Evolutionary conservation across 2,797 vertebrate genomes (phyloP).

Genomic region (Poecilia gillii): DNA sequence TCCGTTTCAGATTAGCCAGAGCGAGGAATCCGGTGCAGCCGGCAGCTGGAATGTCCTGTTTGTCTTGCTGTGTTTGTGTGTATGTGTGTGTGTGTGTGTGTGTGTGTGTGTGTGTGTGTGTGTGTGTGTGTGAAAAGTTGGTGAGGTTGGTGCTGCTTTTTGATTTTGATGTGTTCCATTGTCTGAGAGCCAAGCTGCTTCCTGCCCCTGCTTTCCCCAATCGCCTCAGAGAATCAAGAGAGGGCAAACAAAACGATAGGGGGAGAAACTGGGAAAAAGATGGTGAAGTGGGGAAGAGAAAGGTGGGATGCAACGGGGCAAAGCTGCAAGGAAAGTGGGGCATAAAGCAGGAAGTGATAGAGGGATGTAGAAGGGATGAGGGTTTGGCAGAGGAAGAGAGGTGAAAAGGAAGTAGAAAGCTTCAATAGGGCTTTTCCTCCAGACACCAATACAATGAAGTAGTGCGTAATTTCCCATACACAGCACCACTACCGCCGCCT

Average conservation of each 20-base stretch:
- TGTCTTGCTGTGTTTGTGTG: conserved; percentile 78
- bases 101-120: conserved; percentile 65
- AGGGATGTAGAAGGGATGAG: conserved; percentile 63
- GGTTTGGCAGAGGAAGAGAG: conserved; percentile 70
- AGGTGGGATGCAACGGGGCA: conserved; percentile 6
- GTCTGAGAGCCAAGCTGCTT: conserved; percentile 85
- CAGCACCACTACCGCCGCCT: conserved; percentile 34
- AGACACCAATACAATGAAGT: conserved; percentile 81
- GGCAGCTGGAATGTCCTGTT: conserved; percentile 88
- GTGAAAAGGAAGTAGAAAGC: conserved; percentile 75
- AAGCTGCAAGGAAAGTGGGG: conserved; percentile 19
- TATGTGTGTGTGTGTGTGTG: conserved; percentile 63
- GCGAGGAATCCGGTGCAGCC: conserved; percentile 84
- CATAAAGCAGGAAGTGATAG: conserved; percentile 62
- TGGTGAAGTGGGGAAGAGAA: conserved; percentile 35
- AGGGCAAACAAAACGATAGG: conserved; percentile 36
- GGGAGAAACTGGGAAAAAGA: conserved; percentile 43
- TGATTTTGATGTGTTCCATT: conserved; percentile 88
- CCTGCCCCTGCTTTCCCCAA: conserved; percentile 75
- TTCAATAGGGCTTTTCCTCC: conserved; percentile 82
- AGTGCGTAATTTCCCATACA: conserved; percentile 81
- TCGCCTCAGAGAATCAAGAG: conserved; percentile 67
- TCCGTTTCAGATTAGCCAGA: conserved; percentile 81
- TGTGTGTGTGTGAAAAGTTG: conserved; percentile 70
- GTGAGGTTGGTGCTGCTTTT: conserved; percentile 81